phyloP scores from a whole-genome alignment of 2,888 invertebrate genomes.

The Leptura quadrifasciata region DNA sequence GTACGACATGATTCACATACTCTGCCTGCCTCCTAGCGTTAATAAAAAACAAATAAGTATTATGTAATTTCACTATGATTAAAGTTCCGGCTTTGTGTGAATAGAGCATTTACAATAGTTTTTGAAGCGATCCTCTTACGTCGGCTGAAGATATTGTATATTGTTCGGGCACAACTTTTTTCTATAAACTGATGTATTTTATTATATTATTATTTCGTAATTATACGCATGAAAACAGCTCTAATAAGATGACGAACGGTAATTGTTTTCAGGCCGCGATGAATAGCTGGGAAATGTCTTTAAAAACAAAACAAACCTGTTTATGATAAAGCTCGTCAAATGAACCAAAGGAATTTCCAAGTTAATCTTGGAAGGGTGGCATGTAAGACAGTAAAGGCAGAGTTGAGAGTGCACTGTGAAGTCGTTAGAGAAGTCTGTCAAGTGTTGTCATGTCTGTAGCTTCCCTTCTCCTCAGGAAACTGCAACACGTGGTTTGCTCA shows the following conservation, averaged over 20 bases:
- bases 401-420: conserved; percentile 43
- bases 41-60: not conserved
- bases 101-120: no score
- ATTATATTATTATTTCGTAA: no score
- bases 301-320: conserved; percentile 6
- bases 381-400: conserved; percentile 41
- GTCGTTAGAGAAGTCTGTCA: conserved; percentile 44
- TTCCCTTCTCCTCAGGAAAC: conserved; percentile 35
- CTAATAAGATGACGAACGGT: not conserved
- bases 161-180: no score
- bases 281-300: conserved; percentile 6
- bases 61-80: no score
- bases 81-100: no score
- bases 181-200: no score
- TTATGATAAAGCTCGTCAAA: conserved; percentile 20
- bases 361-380: conserved; percentile 32
- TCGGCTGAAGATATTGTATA: no score
- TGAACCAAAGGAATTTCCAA: conserved; percentile 38
- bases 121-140: no score
- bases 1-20: conserved; percentile 18
- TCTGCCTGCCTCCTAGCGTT: conserved; percentile 10
- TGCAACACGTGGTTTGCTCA: conserved; percentile 49
- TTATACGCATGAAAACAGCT: not conserved
- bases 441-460: conserved; percentile 40
- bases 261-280: not conserved